Base-by-base conservation (phyloP, 2,113 vertebrate genomes). In the Gasterosteus nipponicus region DNA sequence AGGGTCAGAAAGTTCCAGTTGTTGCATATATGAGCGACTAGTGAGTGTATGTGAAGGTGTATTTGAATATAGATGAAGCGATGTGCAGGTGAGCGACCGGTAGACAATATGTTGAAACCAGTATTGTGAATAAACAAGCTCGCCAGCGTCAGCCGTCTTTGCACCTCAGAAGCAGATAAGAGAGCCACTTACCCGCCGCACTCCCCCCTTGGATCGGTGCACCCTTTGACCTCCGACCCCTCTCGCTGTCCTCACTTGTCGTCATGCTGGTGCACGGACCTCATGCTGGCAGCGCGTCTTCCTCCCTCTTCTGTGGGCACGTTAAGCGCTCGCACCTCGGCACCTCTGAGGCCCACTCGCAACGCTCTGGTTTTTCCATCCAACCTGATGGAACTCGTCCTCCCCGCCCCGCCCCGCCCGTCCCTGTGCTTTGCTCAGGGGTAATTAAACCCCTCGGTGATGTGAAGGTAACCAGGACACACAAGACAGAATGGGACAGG, bases 371-470 rank as follows among this genome's bases (percentile, higher is more conserved):
- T 71, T 66, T 75, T 75, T 62, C 65, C n/a, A 33, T 60, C 62
- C 86, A 73, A 84, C 75, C 81, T 84, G 59, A 62, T 83, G 65
- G 67, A 38, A 41, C 75, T 80, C 38, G 19, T 84, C 77, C 69
- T 51, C 47, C 26, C 66, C 12, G 33, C 69, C 75, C 75, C 2
- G 4, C 26, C 62, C 63, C 87, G 22, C 72, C 59, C 67, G 56
- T 73, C 80, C 78, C 75, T 47, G 66, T 53, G 68, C 81, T 89
- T 90, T 62, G 74, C 86, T 81, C 35, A 73, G 83, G 85, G 68
- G 85, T 93, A 92, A 94, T 92, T 93, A 91, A 90, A 84, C 87
- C 35, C 90, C 92, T 68, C 68, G 84, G 92, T 84, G 86, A 92
- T 77, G 66, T 73, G 70, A 76, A 78, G 81, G 89, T 91, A 92